Evolutionary conservation across 2,888 invertebrate species (phyloP), one percentile per base, ranked within the genome.

Genomic region (Shargacucullia verbasci): DNA sequence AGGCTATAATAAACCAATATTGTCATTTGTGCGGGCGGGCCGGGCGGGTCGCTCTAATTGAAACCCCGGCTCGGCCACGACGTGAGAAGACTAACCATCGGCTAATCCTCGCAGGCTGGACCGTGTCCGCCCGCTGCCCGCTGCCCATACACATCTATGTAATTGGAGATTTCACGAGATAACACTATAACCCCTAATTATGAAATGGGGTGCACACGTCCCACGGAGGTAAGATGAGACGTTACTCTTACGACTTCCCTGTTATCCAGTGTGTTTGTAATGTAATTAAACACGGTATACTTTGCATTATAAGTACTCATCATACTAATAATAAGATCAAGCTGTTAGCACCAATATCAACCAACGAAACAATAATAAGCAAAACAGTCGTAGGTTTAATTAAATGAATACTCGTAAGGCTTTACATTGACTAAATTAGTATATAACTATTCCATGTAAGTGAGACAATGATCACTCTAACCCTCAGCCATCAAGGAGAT

Each of bases 101-200:
- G 79, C 86, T 87, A 86, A 90, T 88, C 88, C 86, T 74, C 76
- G 43, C 80, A 79, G 79, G 81, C 83, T 56, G 70, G 73, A 75
- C 72, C 65, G 61, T 68, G 68, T 64, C 76, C 75, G 54, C 78
- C 80, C 74, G 72, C 77, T 69, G 73, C 75, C 80, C 74, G 72
- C 77, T 70, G 73, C 75, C 80, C 81, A 74, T 82, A 85, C 79
- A 78, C 79, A 80, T 79, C 78, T 81, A 79, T 83, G 84, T 90
- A 90, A 92, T 92, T 90, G 87, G 88, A 91, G 91, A 91, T 93
- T 91, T 92, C 88, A 86, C 92, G 86, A 91, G 92, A 92, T 93
- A 92, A 86, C 91, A 89, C 91, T 85, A 85, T 85, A 82, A 83
- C 86, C 86, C 84, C 83, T 87, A 85, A 89, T 90, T 89, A 87